Evolutionary conservation across 2,888 invertebrate genomes (phyloP).

Genomic region (Cylloceria caligata): DNA sequence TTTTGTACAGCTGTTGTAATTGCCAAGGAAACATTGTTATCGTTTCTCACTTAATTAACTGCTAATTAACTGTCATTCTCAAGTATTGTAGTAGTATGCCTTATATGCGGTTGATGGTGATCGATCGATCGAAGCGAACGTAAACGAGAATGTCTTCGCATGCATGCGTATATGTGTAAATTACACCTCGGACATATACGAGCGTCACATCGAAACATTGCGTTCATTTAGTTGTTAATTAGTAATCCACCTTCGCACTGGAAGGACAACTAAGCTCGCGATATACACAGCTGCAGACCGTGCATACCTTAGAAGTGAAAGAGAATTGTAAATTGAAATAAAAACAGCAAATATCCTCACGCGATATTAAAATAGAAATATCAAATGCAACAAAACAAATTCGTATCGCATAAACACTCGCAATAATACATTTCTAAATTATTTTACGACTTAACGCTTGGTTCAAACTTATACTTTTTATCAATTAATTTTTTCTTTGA

Average conservation of each 20-base stretch:
- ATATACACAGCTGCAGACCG: constrained; percentile 2
- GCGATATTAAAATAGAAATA: constrained; percentile 27
- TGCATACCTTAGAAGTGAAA: constrained; percentile 52
- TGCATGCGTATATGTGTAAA: constrained; percentile 49
- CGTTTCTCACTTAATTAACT: constrained; percentile 59
- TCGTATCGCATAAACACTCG: constrained; percentile 9
- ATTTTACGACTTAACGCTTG: not conserved
- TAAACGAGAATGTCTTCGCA: constrained; percentile 58
- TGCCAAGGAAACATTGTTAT: constrained; percentile 4
- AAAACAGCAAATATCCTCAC: constrained; percentile 30
- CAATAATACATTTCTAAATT: constrained; percentile 16
- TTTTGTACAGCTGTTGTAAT: not conserved
- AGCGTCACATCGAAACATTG: constrained; percentile 45
- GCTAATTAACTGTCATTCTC: constrained; percentile 57
- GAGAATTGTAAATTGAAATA: constrained; percentile 36
- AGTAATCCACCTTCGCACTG: constrained; percentile 70
- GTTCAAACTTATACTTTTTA: not conserved
- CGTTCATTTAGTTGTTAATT: constrained; percentile 67
- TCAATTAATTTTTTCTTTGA: not conserved
- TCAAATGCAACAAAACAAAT: constrained; percentile 9
- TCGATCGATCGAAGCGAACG: constrained; percentile 55
- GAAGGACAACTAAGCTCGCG: constrained; percentile 35
- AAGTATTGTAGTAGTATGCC: not conserved
- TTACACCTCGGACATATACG: constrained; percentile 52
- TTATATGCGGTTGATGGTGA: constrained; percentile 38